A percentile compares a stretch with the other conserved stretches of the same genome.
These are phyloP conservation scores for Dasypolia templi DNA, from an alignment of 2,888 invertebrate genomes.

Conservation along the genomic window DNA sequence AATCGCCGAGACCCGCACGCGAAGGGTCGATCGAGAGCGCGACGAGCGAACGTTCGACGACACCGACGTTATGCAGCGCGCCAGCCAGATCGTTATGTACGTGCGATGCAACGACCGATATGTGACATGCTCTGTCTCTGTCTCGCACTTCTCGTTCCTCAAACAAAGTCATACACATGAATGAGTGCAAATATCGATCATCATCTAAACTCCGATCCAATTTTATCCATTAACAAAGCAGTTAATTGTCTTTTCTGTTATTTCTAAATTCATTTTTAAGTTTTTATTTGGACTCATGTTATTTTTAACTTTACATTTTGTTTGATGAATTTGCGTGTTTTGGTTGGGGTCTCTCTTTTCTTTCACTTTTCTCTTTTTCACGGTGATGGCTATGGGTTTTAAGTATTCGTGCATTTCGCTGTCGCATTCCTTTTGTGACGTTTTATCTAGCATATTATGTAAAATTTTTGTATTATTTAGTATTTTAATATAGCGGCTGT, in stretches of 20 bases:
- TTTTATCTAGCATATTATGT: slow-evolving; percentile 61
- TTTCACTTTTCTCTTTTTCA: slow-evolving; percentile 72
- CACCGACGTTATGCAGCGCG: slow-evolving; percentile 95
- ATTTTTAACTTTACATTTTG: slow-evolving; percentile 71
- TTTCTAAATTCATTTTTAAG: slow-evolving; percentile 7
- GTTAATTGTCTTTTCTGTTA: slow-evolving; percentile 29
- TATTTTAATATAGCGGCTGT: slow-evolving; percentile 50
- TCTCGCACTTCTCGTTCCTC: slow-evolving; percentile 78
- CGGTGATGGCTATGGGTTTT: slow-evolving; percentile 86
- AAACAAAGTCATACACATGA: slow-evolving; percentile 75
- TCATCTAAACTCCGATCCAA: slow-evolving; percentile 1
- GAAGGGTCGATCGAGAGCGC: slow-evolving; percentile 89
- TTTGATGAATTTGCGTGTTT: slow-evolving; percentile 84
- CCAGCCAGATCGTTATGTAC: slow-evolving; percentile 97
- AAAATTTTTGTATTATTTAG: slow-evolving; percentile 52
- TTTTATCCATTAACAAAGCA: slow-evolving; percentile 2
- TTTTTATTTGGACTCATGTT: slow-evolving; percentile 61
- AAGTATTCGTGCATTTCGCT: slow-evolving; percentile 77
- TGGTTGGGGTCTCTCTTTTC: slow-evolving; percentile 81
- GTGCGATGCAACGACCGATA: slow-evolving; percentile 76
- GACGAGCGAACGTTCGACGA: slow-evolving; percentile 92
- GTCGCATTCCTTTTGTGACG: slow-evolving; percentile 73
- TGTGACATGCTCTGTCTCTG: slow-evolving; percentile 71
- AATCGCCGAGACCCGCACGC: slow-evolving; percentile 86
- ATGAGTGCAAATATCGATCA: slow-evolving; percentile 54